phyloP scores from a whole-genome alignment of 2,113 vertebrate genomes.

The Neotoma lepida region DNA sequence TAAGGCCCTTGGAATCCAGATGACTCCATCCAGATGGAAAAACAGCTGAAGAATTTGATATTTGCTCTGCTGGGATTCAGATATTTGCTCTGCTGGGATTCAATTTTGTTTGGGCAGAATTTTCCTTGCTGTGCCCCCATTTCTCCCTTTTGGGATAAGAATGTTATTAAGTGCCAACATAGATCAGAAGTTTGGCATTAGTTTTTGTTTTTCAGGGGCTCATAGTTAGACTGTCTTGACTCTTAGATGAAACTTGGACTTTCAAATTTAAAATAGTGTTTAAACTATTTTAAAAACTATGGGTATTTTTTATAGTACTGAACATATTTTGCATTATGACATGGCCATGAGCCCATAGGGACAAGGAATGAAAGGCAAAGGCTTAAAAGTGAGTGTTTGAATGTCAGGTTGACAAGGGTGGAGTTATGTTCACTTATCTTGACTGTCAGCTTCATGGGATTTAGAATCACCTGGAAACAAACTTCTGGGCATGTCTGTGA shows the following conservation, averaged over 20 bases:
- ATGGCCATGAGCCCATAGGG: not conserved
- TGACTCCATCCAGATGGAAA: not conserved
- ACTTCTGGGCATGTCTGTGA: not conserved
- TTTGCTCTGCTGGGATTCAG: not conserved
- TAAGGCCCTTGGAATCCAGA: not conserved
- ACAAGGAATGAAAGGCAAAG: not conserved
- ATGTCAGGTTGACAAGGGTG: not conserved
- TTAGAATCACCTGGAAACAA: not conserved
- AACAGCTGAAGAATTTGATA: not conserved
- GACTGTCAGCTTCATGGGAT: not conserved
- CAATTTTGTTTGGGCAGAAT: too few relatives aligned
- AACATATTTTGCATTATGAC: not conserved
- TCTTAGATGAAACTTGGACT: not conserved
- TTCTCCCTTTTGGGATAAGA: not conserved
- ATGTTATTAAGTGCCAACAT: not conserved
- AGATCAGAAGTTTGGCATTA: not conserved
- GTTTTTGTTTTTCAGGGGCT: not conserved
- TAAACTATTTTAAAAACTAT: not conserved
- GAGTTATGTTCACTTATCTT: not conserved
- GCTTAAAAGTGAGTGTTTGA: not conserved
- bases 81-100: not conserved
- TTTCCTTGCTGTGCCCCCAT: not conserved
- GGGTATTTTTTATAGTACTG: not conserved
- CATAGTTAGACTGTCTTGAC: not conserved
- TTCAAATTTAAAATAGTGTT: not conserved